Evolutionary conservation across 2,888 invertebrate species (phyloP), one percentile per base, ranked within the genome.

Genomic region (Lasioglossum calceatum): DNA sequence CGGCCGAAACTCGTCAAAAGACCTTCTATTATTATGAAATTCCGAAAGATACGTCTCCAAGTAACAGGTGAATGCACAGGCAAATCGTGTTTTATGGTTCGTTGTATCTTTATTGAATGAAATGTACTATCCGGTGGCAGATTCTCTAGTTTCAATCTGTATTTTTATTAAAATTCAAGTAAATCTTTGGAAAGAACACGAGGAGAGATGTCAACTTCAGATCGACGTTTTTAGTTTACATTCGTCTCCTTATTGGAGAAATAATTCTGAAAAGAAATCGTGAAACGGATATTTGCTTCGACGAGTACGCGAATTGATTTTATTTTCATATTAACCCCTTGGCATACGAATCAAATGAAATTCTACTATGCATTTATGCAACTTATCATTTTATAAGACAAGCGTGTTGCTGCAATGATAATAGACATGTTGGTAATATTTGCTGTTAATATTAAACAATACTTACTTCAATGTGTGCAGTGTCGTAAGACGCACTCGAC

Each of bases 41-140:
- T 61, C 61, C 72, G 16, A 16, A 50, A 75, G 27, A 61, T 47
- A n/a, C 50, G 44, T 61, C 72, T 72, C 14, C 81, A n/a, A 32
- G 27, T 8, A 39, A 50, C 72, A 23, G 32, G 44, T 16, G 54
- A 27, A 72, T 64, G 12, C 32, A 39, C 42, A 44, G 36, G 61
- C 54, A 72, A 76, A 84, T 81, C 81, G 32, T 81, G 70, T 76
- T 72, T 76, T 23, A 50, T 71, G 50, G 50, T 81, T 81, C 82
- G 64, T 64, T 76, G 76, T 67, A 67, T 36, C 67, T 10, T 67
- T 67, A 67, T 71, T 71, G 42, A 50, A 81, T 50, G 27, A 81
- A 76, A 72, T 71, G 42, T 61, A 71, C 47, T 81, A 81, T 61
- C 44, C 58, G 27, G 39, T 81, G 47, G 14, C 67, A 8, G 36